Evolutionary conservation across 2,113 vertebrate genomes (phyloP), one percentile per base, ranked within the genome.

Genomic region (Phocoena sinus): DNA sequence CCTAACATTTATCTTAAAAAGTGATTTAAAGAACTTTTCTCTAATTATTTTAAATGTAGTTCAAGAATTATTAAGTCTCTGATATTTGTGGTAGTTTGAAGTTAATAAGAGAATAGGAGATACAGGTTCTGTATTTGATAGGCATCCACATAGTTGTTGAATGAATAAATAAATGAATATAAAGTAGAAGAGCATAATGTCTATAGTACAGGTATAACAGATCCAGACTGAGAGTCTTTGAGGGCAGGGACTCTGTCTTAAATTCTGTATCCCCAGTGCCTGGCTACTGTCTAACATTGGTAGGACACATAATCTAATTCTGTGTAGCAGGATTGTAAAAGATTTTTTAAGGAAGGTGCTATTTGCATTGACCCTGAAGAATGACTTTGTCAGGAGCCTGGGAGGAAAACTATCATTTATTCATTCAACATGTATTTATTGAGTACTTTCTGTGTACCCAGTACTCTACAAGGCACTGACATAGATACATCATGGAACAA

Each of bases 1-100:
- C 31, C 58, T 71, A 86, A 92, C 47, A n/a, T 83, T 91, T 79
- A 77, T 58, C 33, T 94, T 91, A 93, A 44, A 89, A 95, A 71
- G 28, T 38, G 0, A 71, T 95, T 83, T 71, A 65, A 96, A 79
- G 31, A 44, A 36, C 58, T 89, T 84, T 89, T 67, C 56, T 85
- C 1, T 71, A 36, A 89, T 63, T 70, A n/a, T 47, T 73, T 73
- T 73, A 47, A 86, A 15, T 63, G 44, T 15, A 70, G 17, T 80
- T 91, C 25, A 65, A 86, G 82, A 91, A 76, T 76, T 82, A 80
- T 65, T 36, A 70, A 84, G 26, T 88, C 17, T 80, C 41, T 68
- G 67, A 56, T 53, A 17, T 87, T 95, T 77, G 31, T 67, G 67
- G 31, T 86, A 58, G 18, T 80, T 91, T 60, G 56, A 91, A 65